A percentile compares a stretch with the other conserved stretches of the same genome.
These are phyloP conservation scores for Charina bottae DNA, from an alignment of 2,113 vertebrate species.

Conservation along the genomic window DNA sequence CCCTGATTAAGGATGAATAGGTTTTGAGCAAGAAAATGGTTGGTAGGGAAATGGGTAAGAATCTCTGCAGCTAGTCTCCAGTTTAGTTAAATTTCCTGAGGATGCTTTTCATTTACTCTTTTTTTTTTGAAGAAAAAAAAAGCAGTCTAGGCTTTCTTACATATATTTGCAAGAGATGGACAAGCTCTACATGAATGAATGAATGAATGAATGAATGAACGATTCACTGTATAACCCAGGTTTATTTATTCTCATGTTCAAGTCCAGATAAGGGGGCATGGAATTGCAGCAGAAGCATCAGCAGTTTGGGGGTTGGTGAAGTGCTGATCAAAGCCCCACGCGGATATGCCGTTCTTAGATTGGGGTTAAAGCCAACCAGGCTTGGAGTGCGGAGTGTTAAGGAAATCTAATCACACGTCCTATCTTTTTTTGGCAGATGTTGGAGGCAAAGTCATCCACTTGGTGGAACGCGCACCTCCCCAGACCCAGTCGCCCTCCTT, in stretches of 20 bases:
- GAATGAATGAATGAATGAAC: too few relatives aligned
- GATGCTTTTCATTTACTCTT: not conserved
- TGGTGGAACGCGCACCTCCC: conserved; percentile 90
- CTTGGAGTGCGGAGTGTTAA: not conserved
- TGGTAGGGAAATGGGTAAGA: too few relatives aligned
- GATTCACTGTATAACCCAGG: not conserved
- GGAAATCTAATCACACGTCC: not conserved
- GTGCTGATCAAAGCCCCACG: not conserved
- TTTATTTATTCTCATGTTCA: not conserved
- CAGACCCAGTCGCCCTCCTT: conserved; percentile 80
- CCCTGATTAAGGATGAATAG: too few relatives aligned
- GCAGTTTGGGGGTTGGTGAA: too few relatives aligned
- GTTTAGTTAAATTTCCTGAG: not conserved
- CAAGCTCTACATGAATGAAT: too few relatives aligned
- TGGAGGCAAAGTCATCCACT: conserved; percentile 90
- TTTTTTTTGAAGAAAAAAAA: not conserved
- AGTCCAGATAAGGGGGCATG: not conserved
- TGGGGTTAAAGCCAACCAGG: not conserved
- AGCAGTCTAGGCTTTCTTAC: not conserved
- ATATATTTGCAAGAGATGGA: too few relatives aligned
- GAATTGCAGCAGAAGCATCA: not conserved
- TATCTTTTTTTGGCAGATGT: conserved; percentile 77
- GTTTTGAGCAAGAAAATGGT: not conserved
- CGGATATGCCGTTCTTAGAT: not conserved
- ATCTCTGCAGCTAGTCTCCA: too few relatives aligned